Conservation (phyloP, 1,140 invertebrate genomes). For the Leptestheria dahalacensis region DNA sequence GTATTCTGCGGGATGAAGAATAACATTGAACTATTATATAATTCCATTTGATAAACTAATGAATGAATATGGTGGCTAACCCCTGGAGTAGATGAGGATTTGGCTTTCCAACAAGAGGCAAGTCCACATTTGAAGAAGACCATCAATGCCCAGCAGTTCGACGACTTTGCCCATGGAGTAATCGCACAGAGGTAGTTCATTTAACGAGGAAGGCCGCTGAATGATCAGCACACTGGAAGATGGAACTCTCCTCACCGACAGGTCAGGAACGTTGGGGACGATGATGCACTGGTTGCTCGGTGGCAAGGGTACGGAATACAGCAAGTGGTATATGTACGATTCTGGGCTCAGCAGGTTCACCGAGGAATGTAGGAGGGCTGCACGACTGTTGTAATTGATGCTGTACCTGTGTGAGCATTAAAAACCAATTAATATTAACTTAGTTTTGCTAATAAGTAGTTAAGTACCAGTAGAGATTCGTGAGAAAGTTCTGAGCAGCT, state of each 20-base stretch:
- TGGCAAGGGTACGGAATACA: constrained; percentile 86
- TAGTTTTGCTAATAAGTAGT: neutral
- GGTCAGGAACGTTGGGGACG: neutral
- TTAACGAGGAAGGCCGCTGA: constrained; percentile 49
- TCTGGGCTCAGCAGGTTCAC: constrained; percentile 47
- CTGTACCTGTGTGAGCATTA: constrained; percentile 3
- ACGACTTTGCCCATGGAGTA: constrained; percentile 82
- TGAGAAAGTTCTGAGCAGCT: constrained; percentile 66
- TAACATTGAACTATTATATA: constrained; percentile 10
- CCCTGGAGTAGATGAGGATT: constrained; percentile 77
- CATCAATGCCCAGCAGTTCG: constrained; percentile 68
- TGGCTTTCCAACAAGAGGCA: constrained; percentile 94
- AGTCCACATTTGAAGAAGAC: constrained; percentile 82
- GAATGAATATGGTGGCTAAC: constrained; percentile 37
- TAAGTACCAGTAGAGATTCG: constrained; percentile 60
- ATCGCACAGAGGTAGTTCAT: constrained; percentile 85
- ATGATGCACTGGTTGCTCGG: constrained; percentile 49
- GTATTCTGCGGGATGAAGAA: constrained; percentile 48
- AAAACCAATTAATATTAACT: neutral
- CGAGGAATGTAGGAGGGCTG: constrained; percentile 17
- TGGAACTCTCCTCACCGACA: neutral
- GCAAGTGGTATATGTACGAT: constrained; percentile 84
- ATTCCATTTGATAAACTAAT: too few relatives aligned
- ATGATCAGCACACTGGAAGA: neutral
- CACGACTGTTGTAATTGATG: neutral